Evolutionary conservation across 2,888 invertebrate species (phyloP), one percentile per base, ranked within the genome.

Genomic region (Drosophila atripex): DNA sequence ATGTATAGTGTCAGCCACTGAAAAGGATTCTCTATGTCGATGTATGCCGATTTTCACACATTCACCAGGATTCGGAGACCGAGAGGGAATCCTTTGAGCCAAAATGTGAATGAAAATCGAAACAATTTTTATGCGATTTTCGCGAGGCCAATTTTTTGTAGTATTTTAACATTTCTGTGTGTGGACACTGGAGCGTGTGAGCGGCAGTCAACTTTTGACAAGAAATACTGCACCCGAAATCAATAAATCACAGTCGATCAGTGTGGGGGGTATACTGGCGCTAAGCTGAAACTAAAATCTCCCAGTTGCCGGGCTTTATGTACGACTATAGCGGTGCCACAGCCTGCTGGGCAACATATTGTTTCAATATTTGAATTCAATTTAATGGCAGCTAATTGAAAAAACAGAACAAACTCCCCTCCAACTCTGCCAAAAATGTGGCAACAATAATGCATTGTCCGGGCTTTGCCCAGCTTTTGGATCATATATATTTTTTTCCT

Each of bases 361-460:
- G 84, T 86, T 80, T 75, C 84, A 88, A 88, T 87, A 88, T 88
- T 88, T 88, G 88, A 87, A 82, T 82, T 88, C 87, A 86, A 88
- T 88, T 88, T 88, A 86, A 88, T 85, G 78, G 75, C 76, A 54
- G 82, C 84, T 88, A 88, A 88, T 87, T 88, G 87, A 82, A 88
- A 88, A 85, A 83, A 75, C 61, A 77, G 55, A 58, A 65, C 50
- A 25, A 5, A 30, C 57, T 14, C 47, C 14, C 47, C 47, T 9
- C 11, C 3, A 9, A 2, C 14, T 14, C 11, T 53, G 61, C 68
- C 73, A 66, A 80, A 77, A 71, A 75, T 77, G 73, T 51, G 77
- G 66, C 71, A 85, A 72, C 77, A 71, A 71, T 77, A 78, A 78
- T 75, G 77, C 75, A 74, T 65, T 47, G 63, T 28, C 76, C 66